Conservation (phyloP, 2,888 invertebrate species). For the Melieria omissa region DNA sequence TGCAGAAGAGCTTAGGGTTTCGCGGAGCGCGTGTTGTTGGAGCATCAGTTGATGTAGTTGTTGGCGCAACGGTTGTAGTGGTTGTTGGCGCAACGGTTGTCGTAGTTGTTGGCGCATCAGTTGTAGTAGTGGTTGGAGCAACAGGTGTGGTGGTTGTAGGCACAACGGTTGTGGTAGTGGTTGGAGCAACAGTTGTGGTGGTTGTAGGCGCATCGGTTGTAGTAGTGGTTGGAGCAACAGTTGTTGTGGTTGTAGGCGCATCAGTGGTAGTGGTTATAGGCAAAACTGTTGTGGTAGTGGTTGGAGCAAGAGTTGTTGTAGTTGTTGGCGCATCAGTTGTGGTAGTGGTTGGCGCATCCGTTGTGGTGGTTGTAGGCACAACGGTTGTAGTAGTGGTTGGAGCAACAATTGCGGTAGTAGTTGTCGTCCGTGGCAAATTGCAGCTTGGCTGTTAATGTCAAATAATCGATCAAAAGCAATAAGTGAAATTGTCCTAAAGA, state of each 20-base stretch:
- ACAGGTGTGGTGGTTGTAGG: background rate
- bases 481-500: background rate
- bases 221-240: background rate
- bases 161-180: background rate
- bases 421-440: background rate
- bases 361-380: background rate
- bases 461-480: background rate
- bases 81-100: background rate
- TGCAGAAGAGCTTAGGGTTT: too few relatives aligned
- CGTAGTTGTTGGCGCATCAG: background rate
- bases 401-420: background rate
- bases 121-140: background rate
- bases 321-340: background rate
- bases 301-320: background rate
- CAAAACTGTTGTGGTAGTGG: background rate
- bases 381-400: background rate
- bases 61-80: background rate
- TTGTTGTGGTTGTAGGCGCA: background rate
- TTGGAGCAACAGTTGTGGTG: background rate
- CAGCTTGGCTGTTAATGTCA: constrained; percentile 23
- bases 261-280: background rate
- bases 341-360: background rate
- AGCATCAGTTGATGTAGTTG: background rate
- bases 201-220: background rate
- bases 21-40: background rate